Base-by-base conservation (phyloP, 2,113 vertebrate genomes). In the Forbesichthys papilliferus region DNA sequence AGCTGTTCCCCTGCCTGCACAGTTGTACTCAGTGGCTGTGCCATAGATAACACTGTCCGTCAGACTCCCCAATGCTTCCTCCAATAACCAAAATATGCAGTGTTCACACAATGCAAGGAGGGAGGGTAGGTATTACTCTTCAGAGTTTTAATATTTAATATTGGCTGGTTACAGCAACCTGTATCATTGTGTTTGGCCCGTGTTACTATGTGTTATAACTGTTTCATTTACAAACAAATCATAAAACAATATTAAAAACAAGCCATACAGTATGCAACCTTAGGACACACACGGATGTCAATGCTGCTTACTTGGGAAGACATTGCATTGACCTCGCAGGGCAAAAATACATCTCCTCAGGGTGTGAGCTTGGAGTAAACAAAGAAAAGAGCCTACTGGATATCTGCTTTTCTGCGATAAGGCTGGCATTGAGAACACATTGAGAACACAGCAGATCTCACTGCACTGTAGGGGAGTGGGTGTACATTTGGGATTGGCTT, bases 341-440 rank as follows among this genome's bases (percentile, higher is more conserved):
- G 74, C 64, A 83, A 78, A 86, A 57, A 73, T 69, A 72, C 83
- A 67, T 27, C 52, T 51, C 56, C 10, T 34, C 36, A 9, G 68
- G 53, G 61, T 56, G 62, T 80, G 71, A 64, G 65, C 70, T 63
- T 61, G 66, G 69, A 81, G 77, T 77, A 77, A 81, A 75, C 73
- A 77, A 59, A 73, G 63, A 77, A 74, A 84, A 55, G 65, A 67
- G 61, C 68, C 76, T 61, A 71, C 8, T 71, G 59, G 54, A 73
- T 75, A 74, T 79, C 71, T 80, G 79, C 82, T 85, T 79, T 47
- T 49, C 20, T 73, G 59, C 71, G 79, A 86, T 84, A 85, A 73
- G 58, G 74, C 68, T 74, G 64, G 70, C 47, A 79, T 66, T 12
- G 18, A 48, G 7, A 82, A 69, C 64, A 69, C 47, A 79, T 66